Evolutionary conservation across 1,140 invertebrate species (phyloP), one percentile per base, ranked within the genome.

Genomic region (Bombyx mandarina): DNA sequence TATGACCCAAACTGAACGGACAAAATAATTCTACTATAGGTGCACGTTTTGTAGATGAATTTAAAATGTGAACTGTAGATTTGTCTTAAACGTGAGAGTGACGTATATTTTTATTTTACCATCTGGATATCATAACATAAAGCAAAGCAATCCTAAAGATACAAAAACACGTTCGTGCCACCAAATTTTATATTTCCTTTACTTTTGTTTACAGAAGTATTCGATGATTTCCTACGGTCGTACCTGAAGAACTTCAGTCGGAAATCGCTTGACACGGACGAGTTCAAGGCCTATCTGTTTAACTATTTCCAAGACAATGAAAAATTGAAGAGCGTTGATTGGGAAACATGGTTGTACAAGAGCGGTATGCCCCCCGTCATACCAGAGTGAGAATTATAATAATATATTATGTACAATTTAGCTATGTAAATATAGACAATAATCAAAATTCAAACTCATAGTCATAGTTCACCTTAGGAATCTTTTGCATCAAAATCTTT

Each of bases 291-390:
- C 0, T 94, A 91, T 70, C 88, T 98, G 12, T 90, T 93, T 60
- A 88, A 93, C 7, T 97, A 96, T 78, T 98, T 98, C 82, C 82
- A 88, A 52, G 88, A 91, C 46, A 89, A 90, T 57, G 79, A 88
- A 49, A 78, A 71, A 7, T 67, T 92, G 10, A 69, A 80, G n/a
- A 61, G 73, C 1, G 83, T 99, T 6, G 94, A 98, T 75, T 98
- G 97, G 96, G 82, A 97, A 43, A 73, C 89, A 1, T 99, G 97
- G 97, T 88, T 98, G 5, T 88, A 93, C 72, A 89, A 88, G 18
- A 91, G 93, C 55, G 97, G 97, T 53, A 95, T 98, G 94, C 97
- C 97, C 2, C 93, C 93, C 3, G 81, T 94, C 49, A 95, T 96
- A 79, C 96, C 95, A 10, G 84, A 92, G 90, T 98, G 92, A 86